Conservation (phyloP, 2,888 invertebrate genomes). For the Leucozona laternaria region DNA sequence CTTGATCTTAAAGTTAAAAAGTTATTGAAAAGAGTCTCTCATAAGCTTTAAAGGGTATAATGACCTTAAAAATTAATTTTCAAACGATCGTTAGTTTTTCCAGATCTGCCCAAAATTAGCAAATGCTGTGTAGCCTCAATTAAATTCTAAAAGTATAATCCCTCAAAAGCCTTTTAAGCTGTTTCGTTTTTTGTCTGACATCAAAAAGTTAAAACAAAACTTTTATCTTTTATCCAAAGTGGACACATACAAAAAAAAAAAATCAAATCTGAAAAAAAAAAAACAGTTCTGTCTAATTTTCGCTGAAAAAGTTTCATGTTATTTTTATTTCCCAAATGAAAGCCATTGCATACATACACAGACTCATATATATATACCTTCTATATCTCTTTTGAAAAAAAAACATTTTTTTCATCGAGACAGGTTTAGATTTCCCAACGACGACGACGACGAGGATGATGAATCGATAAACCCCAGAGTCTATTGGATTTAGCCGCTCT, state of each 20-base stretch:
- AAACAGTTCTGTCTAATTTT: conserved; percentile 22
- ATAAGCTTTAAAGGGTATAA: too few species aligned
- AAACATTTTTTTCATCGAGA: conserved; percentile 42
- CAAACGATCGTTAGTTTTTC: not conserved
- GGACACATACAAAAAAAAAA: not conserved
- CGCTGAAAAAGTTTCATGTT: conserved; percentile 19
- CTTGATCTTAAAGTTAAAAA: too few species aligned
- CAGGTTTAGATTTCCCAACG: conserved; percentile 44
- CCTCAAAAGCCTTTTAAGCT: not conserved
- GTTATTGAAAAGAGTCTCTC: too few species aligned
- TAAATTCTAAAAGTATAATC: not conserved
- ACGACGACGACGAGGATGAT: conserved; percentile 23
- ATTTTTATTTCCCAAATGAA: conserved; percentile 26
- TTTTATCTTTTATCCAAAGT: not conserved
- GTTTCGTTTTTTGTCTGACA: not conserved
- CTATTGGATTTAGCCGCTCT: conserved; percentile 30
- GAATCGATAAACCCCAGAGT: conserved; percentile 56
- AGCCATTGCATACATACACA: not conserved
- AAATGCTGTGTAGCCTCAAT: not conserved
- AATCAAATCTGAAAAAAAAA: conserved; percentile 19
- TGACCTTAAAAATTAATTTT: not conserved
- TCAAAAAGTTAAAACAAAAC: conserved; percentile 10
- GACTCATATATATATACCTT: not conserved
- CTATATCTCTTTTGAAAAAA: not conserved
- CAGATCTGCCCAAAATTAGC: not conserved